Base-by-base conservation (phyloP, 2,888 invertebrate species). In the Dendrolimus pini region DNA sequence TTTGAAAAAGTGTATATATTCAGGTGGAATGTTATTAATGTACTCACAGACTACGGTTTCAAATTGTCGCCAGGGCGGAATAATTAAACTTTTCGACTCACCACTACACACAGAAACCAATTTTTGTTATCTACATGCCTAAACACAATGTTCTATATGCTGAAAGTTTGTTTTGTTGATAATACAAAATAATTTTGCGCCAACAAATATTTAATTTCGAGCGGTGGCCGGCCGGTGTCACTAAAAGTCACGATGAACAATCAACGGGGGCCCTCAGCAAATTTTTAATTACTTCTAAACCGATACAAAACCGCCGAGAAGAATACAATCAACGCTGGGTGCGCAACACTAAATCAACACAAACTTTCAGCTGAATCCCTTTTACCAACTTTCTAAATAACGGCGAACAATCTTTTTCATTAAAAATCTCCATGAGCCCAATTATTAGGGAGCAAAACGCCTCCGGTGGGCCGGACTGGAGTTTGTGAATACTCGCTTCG, bases 371-470 rank as follows among this genome's bases (percentile, higher is more conserved):
- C 77, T 75, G 77, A 80, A 85, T 83, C 87, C 89, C 86, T 85
- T 89, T 88, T 82, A 83, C 79, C 79, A 89, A 89, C 85, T 89
- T 89, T 85, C 82, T 82, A 85, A 89, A 89, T 89, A 88, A 89
- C 83, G 85, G 78, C 79, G 82, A 85, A 87, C 87, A 87, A 88
- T 87, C 84, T 89, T 89, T 89, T 90, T 89, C 89, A 90, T 89
- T 89, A 89, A 89, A 89, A 88, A 87, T 86, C 84, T 86, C 82
- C 84, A 85, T 85, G 85, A 83, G 78, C 82, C 80, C 82, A 84
- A 89, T 89, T 88, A 89, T 89, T 86, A 86, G 83, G 81, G 82
- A 84, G 85, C 82, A 83, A 87, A 89, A 83, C 84, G 86, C 88
- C 87, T 82, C 82, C 82, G 86, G 88, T 82, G 79, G 77, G 77